phyloP scores from a whole-genome alignment of 2,888 invertebrate species.

The Chaitophorus viminalis region DNA sequence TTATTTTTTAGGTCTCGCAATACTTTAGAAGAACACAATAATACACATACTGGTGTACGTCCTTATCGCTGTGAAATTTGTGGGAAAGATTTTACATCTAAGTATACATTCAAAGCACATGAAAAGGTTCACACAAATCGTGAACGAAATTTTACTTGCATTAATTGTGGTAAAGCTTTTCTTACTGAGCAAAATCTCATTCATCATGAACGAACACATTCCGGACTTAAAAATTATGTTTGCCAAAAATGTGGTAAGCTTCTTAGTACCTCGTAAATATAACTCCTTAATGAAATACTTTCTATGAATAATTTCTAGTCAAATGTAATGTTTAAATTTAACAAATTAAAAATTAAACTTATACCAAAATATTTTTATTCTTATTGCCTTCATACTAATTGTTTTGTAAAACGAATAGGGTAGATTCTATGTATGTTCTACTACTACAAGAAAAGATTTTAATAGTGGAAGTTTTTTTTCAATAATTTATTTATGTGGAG shows the following conservation, averaged over 20 bases:
- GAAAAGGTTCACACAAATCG: conserved; percentile 78
- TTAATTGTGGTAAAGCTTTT: conserved; percentile 76
- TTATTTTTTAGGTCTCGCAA: conserved; percentile 72
- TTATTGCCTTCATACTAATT: too few species aligned
- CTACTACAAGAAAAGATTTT: too few species aligned
- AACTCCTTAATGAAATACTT: neutral
- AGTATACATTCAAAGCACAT: conserved; percentile 81
- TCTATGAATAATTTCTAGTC: too few species aligned
- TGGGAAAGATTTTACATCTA: conserved; percentile 80
- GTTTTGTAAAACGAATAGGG: too few species aligned
- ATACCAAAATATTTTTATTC: too few species aligned
- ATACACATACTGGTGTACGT: conserved; percentile 76
- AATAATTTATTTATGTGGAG: too few species aligned
- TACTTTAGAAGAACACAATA: conserved; percentile 78
- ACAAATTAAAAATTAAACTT: too few species aligned
- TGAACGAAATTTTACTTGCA: conserved; percentile 77
- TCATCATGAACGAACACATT: conserved; percentile 81
- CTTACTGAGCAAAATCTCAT: conserved; percentile 79
- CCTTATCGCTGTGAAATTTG: conserved; percentile 77
- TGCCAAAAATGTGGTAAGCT: conserved; percentile 76
- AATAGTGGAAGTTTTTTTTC: too few species aligned
- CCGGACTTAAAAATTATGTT: conserved; percentile 76
- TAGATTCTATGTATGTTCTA: too few species aligned
- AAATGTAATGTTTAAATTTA: too few species aligned
- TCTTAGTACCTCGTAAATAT: too few species aligned